A percentile compares a stretch with the other conserved stretches of the same genome.
Conservation (phyloP, 2,797 vertebrate species). For the Lemur catta region DNA sequence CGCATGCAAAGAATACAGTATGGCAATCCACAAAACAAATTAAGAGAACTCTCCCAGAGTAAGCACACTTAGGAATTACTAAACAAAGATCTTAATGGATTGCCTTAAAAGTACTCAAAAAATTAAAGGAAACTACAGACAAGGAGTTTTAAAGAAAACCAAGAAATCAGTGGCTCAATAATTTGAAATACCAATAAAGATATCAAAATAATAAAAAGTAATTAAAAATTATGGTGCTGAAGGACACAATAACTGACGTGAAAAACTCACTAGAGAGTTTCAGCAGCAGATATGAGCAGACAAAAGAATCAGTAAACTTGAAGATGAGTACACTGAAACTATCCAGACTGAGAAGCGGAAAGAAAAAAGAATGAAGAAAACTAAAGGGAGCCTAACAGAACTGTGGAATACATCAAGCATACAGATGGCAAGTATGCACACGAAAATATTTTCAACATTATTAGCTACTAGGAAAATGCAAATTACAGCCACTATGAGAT, state of each 20-base stretch:
- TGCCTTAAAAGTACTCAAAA: neutral
- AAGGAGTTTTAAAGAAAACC: neutral
- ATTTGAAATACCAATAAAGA: neutral
- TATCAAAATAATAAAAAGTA: neutral
- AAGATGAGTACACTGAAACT: neutral
- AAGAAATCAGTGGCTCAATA: neutral
- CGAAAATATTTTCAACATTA: neutral
- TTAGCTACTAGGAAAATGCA: neutral
- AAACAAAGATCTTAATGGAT: neutral
- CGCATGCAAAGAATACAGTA: neutral
- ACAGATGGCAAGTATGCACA: neutral
- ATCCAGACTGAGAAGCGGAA: neutral
- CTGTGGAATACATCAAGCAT: neutral
- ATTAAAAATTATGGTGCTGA: neutral
- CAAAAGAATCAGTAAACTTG: neutral
- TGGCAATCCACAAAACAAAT: neutral
- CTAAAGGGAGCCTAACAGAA: neutral
- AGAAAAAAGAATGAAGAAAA: neutral
- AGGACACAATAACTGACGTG: neutral
- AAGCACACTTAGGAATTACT: neutral
- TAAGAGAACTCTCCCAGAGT: neutral
- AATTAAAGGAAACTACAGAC: neutral
- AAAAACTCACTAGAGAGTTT: neutral
- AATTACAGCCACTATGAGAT: neutral
- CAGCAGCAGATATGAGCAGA: neutral